Evolutionary conservation across 2,797 vertebrate species (phyloP).

Genomic region (Sebastes vulpes): DNA sequence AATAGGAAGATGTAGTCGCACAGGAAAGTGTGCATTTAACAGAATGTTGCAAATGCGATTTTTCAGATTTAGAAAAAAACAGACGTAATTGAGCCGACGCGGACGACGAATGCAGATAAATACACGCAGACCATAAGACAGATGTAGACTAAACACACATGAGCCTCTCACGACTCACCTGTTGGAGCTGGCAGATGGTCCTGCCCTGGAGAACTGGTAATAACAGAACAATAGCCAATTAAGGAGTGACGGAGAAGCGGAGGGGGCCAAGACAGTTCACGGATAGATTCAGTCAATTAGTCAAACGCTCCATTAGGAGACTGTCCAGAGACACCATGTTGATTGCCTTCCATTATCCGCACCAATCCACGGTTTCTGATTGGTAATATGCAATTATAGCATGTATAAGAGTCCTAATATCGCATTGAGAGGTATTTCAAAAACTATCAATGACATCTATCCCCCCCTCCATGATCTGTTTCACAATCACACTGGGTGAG

Average conservation of each 20-base stretch:
- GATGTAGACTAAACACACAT: slow-evolving; percentile 55
- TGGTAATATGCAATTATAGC: slow-evolving; percentile 22
- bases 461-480: background rate
- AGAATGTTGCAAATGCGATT: background rate
- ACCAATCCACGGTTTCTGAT: slow-evolving; percentile 44
- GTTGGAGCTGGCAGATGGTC: slow-evolving; percentile 79
- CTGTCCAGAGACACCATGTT: slow-evolving; percentile 63
- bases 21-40: background rate
- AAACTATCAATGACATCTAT: background rate
- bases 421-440: background rate
- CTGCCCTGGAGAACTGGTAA: slow-evolving; percentile 73
- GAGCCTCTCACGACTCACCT: slow-evolving; percentile 61
- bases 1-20: background rate
- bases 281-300: slow-evolving; percentile 78
- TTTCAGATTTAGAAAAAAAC: background rate
- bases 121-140: slow-evolving; percentile 47
- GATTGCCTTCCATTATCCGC: slow-evolving; percentile 56
- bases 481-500: background rate
- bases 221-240: slow-evolving; percentile 81
- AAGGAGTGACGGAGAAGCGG: slow-evolving; percentile 67
- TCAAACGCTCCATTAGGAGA: slow-evolving; percentile 67
- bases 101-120: slow-evolving; percentile 25
- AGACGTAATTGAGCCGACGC: background rate
- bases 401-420: background rate
- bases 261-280: slow-evolving; percentile 65